Evolutionary conservation across 2,113 vertebrate genomes (phyloP), one percentile per base, ranked within the genome.

Genomic region (Dendrocopos noguchii): DNA sequence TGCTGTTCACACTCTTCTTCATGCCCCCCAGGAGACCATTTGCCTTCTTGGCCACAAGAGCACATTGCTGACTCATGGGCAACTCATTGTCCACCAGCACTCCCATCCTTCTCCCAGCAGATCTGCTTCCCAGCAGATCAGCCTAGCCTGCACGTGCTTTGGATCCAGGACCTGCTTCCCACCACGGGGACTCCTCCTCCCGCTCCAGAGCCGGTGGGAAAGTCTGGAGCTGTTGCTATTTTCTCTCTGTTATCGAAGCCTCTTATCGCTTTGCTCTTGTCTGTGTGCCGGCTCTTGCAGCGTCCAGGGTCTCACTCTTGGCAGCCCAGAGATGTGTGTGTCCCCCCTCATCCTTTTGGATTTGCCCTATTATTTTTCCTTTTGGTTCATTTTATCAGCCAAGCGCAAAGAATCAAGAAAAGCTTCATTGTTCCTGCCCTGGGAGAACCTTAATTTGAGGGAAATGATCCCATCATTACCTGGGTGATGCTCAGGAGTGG

Each of bases 201-300:
- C 6, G 6, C 97, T 98, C 97, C 89, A 39, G 93, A 97, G 98
- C 98, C 57, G 94, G 98, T 99, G 99, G 98, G 98, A 99, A 99
- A 99, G 98, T 99, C 98, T 95, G 98, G 98, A 98, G 98, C 98
- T 99, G 99, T 98, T 98, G 98, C 99, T 99, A 98, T 99, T 99
- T 99, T 99, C 98, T 98, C 97, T 98, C 98, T 97, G 95, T 98
- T 99, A 98, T 99, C 98, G 31, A 95, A 66, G 65, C 73, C 65
- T 95, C 98, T 99, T 99, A 99, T 99, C 99, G 31, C 93, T 95
- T 96, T 98, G 97, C 98, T 97, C 97, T 98, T 97, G 98, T 98
- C 98, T 98, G 98, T 97, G 89, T 97, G 98, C 98, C 97, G 98
- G 97, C 97, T 97, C 97, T 98, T 9, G 94, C 97, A 97, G 98